Evolutionary conservation across 1,140 invertebrate genomes (phyloP), one percentile per base, ranked within the genome.

Genomic region (Meloidogyne hapla): DNA sequence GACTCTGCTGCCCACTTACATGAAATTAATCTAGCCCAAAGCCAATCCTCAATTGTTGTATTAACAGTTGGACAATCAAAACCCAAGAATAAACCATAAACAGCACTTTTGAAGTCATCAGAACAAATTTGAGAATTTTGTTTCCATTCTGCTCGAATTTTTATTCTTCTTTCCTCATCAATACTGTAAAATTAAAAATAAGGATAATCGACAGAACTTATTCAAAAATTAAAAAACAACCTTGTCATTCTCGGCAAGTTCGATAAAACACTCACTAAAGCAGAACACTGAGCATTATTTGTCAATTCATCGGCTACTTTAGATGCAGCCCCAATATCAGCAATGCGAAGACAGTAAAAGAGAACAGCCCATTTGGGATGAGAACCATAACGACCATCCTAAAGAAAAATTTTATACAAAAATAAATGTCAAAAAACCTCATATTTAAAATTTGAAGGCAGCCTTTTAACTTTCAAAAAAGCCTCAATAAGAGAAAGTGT

Each of bases 41-140:
- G 74, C 84, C 84, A 86, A 67, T 84, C 82, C 61, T 84, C 83
- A 70, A 84, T 78, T 18, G 71, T 84, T 28, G 79, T 76, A 23
- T 84, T 84, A 1, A 85, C 74, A 26, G 77, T 79, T 5, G 82
- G 75, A 48, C 79, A 77, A 25, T 82, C 83, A 48, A 78, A 69
- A 18, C 80, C 83, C 9, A 84, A 75, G 3, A 84, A 66, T 13
- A 86, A 40, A 15, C 76, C 84, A 68, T 84, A 84, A 25, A 80
- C 63, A 18, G 84, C 84, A 13, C 78, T 69, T 48, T 84, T 84
- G 80, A 64, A 84, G 26, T 65, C 42, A 62, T 84, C 83, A 26
- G 48, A 62, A 62, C 76, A 80, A 12, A 28, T 76, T 15, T 45
- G 62, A 9, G 71, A 64, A 28, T 77, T 76, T 61, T 84, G 84